phyloP scores from a whole-genome alignment of 1,140 invertebrate genomes.

The Trinorchestia longiramus region DNA sequence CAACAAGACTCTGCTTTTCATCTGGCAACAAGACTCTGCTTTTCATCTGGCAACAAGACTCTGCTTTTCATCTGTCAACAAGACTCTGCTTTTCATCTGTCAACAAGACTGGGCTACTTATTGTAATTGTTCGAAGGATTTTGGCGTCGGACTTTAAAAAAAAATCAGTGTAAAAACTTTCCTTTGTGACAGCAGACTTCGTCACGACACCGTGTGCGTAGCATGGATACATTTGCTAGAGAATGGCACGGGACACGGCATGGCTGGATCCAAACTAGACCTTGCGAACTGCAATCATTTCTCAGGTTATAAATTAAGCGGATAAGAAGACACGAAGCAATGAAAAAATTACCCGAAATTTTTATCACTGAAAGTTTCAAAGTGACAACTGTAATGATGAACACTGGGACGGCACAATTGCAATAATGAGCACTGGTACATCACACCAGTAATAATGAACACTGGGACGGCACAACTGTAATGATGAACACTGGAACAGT shows the following conservation, averaged over 20 bases:
- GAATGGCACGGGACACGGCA: neutral
- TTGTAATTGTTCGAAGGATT: neutral
- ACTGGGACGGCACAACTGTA: neutral
- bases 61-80: no score
- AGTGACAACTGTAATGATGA: neutral
- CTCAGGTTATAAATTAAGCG: neutral
- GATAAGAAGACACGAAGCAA: neutral
- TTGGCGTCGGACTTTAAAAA: neutral
- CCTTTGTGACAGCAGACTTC: neutral
- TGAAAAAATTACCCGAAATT: neutral
- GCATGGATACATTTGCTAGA: neutral
- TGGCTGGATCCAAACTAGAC: neutral
- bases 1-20: no score
- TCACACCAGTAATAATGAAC: neutral
- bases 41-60: no score
- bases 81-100: no score
- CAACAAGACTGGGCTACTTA: neutral
- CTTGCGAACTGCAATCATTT: neutral
- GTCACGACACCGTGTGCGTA: neutral
- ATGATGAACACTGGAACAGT: no score
- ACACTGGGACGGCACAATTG: neutral
- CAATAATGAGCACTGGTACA: no score
- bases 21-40: no score
- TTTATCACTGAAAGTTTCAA: neutral
- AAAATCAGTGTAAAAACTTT: neutral